Evolutionary conservation across 1,140 invertebrate genomes (phyloP).

Genomic region (Nasonia vitripennis): DNA sequence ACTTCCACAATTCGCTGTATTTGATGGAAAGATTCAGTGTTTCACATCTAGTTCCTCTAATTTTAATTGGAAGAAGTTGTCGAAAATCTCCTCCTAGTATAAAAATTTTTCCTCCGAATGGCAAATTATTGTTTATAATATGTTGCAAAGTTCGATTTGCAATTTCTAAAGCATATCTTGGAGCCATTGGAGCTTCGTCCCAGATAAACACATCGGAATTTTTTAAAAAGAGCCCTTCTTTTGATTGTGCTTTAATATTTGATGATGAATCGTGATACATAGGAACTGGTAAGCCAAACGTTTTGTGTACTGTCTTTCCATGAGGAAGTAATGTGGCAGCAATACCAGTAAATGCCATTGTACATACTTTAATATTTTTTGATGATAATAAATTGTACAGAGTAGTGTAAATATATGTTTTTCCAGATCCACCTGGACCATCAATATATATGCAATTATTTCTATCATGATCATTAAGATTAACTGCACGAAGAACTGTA

Average conservation of each 20-base stretch:
- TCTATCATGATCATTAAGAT: neutral
- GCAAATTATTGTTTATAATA: slow-evolving; percentile 48
- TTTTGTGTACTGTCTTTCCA: slow-evolving; percentile 56
- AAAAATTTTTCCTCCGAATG: slow-evolving; percentile 58
- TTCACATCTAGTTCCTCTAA: slow-evolving; percentile 47
- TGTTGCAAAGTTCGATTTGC: slow-evolving; percentile 52
- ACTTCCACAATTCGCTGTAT: slow-evolving; percentile 45
- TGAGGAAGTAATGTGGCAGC: slow-evolving; percentile 52
- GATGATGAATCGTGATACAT: slow-evolving; percentile 43
- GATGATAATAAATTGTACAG: slow-evolving; percentile 26
- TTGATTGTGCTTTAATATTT: slow-evolving; percentile 62
- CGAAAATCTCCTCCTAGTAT: slow-evolving; percentile 58
- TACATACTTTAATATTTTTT: slow-evolving; percentile 10
- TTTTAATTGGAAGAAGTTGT: slow-evolving; percentile 58
- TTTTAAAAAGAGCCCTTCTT: slow-evolving; percentile 30
- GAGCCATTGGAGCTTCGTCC: slow-evolving; percentile 30
- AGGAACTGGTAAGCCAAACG: slow-evolving; percentile 47
- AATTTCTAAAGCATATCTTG: slow-evolving; percentile 27
- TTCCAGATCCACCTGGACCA: slow-evolving; percentile 22
- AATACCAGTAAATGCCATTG: neutral
- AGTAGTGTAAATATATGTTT: slow-evolving; percentile 26
- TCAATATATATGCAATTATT: slow-evolving; percentile 30
- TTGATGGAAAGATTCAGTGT: slow-evolving; percentile 52
- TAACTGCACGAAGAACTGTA: slow-evolving; percentile 16
- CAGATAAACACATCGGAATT: slow-evolving; percentile 56